These are phyloP conservation scores for Callimorpha dominula DNA, from an alignment of 2,888 invertebrate genomes.

Conservation along the genomic window DNA sequence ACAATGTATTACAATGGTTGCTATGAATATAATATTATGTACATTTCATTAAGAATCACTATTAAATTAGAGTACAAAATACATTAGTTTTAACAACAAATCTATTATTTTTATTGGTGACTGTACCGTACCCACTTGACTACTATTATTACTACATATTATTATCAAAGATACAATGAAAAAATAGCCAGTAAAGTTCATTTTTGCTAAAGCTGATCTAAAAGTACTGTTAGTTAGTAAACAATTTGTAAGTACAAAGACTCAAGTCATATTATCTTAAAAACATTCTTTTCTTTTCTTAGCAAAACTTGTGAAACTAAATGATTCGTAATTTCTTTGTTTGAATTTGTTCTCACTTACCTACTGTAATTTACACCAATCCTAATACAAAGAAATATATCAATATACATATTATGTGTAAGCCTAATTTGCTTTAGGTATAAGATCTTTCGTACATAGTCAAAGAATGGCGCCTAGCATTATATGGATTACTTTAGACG, in stretches of 20 bases:
- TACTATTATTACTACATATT: too few species aligned
- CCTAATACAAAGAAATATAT: not conserved
- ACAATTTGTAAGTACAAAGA: too few species aligned
- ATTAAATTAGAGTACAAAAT: too few species aligned
- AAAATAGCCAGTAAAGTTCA: not conserved
- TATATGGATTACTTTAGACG: slow-evolving; percentile 38
- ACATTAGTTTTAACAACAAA: too few species aligned
- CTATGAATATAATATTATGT: too few species aligned
- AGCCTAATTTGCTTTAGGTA: slow-evolving; percentile 32
- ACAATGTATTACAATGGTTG: too few species aligned
- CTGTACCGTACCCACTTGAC: too few species aligned
- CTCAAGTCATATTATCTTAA: not conserved
- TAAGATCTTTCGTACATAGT: slow-evolving; percentile 33
- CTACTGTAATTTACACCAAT: not conserved
- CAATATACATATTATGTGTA: slow-evolving; percentile 15
- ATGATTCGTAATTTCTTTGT: not conserved
- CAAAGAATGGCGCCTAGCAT: slow-evolving; percentile 45
- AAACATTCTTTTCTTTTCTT: not conserved
- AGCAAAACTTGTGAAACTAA: not conserved
- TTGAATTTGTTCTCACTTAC: not conserved
- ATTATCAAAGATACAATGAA: not conserved
- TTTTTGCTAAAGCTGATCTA: too few species aligned
- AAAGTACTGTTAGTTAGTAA: too few species aligned
- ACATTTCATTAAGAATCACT: too few species aligned
- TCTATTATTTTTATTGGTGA: too few species aligned